Percentiles rank a stretch among this genome's conserved stretches.
These are phyloP conservation scores for Pedetes capensis DNA, from an alignment of 2,113 vertebrate genomes.

Conservation along the genomic window DNA sequence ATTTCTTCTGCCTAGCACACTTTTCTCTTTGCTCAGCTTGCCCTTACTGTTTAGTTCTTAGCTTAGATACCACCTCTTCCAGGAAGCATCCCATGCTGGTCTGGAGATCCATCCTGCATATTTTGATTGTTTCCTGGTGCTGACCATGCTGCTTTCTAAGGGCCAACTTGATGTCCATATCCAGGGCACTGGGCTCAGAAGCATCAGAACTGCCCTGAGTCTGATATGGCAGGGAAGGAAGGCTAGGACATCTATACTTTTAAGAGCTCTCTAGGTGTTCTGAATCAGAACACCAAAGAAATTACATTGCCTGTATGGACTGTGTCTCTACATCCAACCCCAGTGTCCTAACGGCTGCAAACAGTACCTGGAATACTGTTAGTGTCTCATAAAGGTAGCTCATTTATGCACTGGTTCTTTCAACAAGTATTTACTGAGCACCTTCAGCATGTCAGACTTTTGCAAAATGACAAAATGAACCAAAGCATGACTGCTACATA, in stretches of 20 bases:
- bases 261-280: not conserved
- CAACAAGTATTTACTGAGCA: not conserved
- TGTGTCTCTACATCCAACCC: not conserved
- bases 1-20: not conserved
- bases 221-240: not conserved
- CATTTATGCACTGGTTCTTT: not conserved
- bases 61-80: not conserved
- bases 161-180: rapidly evolving
- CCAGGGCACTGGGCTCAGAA: not conserved
- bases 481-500: not conserved
- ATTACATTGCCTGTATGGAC: not conserved
- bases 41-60: not conserved
- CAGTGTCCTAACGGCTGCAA: not conserved
- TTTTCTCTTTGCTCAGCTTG: not conserved
- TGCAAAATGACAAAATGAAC: not conserved
- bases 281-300: not conserved
- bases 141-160: not conserved
- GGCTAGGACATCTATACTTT: not conserved
- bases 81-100: not conserved
- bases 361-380: not conserved
- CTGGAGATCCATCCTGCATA: rapidly evolving
- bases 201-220: not conserved
- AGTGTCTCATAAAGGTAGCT: too few species aligned
- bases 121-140: not conserved
- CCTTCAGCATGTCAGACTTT: not conserved